Evolutionary conservation across 2,113 vertebrate species (phyloP), one percentile per base, ranked within the genome.

Genomic region (Thymallus thymallus): DNA sequence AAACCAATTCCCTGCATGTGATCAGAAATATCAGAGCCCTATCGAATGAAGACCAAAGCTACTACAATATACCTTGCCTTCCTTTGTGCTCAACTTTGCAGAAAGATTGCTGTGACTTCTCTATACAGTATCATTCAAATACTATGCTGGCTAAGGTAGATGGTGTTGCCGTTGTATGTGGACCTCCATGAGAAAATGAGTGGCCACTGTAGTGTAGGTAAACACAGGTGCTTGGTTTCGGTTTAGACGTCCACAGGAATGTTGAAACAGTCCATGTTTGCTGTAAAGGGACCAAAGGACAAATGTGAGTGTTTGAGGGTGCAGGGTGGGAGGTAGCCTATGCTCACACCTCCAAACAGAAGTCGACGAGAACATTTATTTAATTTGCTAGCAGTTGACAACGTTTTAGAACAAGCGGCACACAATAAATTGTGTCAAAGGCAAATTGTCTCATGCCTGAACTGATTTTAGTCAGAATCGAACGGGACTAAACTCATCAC

Each of bases 191-290:
- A 3, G 1, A 41, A 41, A 41, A 41, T 35, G 6, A 35, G 35
- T 2, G 62, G 56, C 67, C 48, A 13, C 63, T 22, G 56, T 62
- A n/a, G 63, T 16, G 56, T 62, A 16, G 76, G 78, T 68, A 80
- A 86, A 87, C 81, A 85, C 41, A 72, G 6, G 16, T 64, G 64
- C 61, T 68, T 7, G 41, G 69, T 77, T 81, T 71, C 75, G 63
- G 64, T 78, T 80, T 71, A 69, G 18, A 74, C 60, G 71, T 24
- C 51, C 5, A 60, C 61, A 72, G 69, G 71, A 71, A 76, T 80
- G 72, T 88, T 87, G 84, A 76, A 82, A 77, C 67, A 72, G 68
- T n/a, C 26, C 63, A n/a, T 72, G 75, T 78, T 69, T 41, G 74
- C 75, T 18, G 4, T 51, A 23, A 67, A 22, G 26, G 30, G 68